These are phyloP conservation scores for Limenitis camilla DNA, from an alignment of 2,888 invertebrate species.

Conservation along the genomic window DNA sequence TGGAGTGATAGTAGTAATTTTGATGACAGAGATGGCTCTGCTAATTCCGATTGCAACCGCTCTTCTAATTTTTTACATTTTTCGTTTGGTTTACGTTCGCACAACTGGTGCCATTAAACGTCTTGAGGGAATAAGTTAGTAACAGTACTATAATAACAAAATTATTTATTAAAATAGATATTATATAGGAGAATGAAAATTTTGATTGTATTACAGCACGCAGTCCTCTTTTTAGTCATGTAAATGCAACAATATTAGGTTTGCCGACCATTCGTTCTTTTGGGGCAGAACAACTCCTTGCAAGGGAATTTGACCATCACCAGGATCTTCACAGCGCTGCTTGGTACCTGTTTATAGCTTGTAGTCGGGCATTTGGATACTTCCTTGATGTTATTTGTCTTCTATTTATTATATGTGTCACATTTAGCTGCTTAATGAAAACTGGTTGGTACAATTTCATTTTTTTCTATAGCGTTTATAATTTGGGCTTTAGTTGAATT, in stretches of 20 bases:
- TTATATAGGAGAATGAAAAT: not conserved
- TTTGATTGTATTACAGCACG: slow-evolving; percentile 74
- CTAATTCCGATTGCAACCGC: slow-evolving; percentile 72
- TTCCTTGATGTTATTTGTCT: slow-evolving; percentile 78
- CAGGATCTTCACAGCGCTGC: slow-evolving; percentile 80
- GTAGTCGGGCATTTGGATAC: slow-evolving; percentile 79
- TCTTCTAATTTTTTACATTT: slow-evolving; percentile 74
- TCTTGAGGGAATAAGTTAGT: slow-evolving; percentile 79
- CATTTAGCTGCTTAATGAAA: slow-evolving; percentile 75
- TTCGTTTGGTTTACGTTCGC: slow-evolving; percentile 78
- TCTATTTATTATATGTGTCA: slow-evolving; percentile 77
- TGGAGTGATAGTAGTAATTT: slow-evolving; percentile 85
- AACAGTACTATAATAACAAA: too few relatives aligned
- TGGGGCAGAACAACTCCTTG: slow-evolving; percentile 78
- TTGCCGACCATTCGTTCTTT: slow-evolving; percentile 87
- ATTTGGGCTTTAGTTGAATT: too few relatives aligned
- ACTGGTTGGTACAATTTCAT: slow-evolving; percentile 38
- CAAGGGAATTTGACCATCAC: slow-evolving; percentile 70
- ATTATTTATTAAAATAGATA: too few relatives aligned
- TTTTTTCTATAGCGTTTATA: not conserved
- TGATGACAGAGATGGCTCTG: slow-evolving; percentile 71
- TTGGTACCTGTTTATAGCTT: slow-evolving; percentile 79
- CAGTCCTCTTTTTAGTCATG: slow-evolving; percentile 88
- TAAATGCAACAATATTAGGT: slow-evolving; percentile 86
- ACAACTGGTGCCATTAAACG: slow-evolving; percentile 82